Evolutionary conservation across 2,888 invertebrate genomes (phyloP).

Genomic region (Meteorus colon): DNA sequence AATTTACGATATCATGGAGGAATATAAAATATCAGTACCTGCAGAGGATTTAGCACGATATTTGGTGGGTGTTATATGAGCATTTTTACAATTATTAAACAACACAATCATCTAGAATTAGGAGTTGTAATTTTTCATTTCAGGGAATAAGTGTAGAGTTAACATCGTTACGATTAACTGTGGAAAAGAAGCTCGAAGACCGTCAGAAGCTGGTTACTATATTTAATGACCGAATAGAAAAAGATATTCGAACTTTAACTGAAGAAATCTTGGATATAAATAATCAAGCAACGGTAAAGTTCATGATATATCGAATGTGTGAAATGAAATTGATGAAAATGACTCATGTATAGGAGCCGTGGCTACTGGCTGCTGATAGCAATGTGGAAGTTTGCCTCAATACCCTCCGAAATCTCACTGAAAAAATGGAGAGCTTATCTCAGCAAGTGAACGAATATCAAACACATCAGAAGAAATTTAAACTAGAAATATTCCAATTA

Average conservation of each 20-base stretch:
- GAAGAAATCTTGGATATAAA: slow-evolving; percentile 83
- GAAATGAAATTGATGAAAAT: slow-evolving; percentile 27
- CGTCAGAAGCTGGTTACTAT: slow-evolving; percentile 80
- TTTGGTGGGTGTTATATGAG: slow-evolving; percentile 59
- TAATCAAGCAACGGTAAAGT: slow-evolving; percentile 80
- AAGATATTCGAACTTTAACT: slow-evolving; percentile 84
- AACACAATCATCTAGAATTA: slow-evolving; percentile 5
- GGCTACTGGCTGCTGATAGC: slow-evolving; percentile 83
- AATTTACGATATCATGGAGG: slow-evolving; percentile 87
- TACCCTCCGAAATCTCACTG: slow-evolving; percentile 79
- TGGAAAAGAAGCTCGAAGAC: slow-evolving; percentile 82
- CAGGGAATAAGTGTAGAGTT: slow-evolving; percentile 79
- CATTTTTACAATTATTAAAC: slow-evolving; percentile 8
- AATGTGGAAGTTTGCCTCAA: slow-evolving; percentile 80
- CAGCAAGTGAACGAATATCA: slow-evolving; percentile 84
- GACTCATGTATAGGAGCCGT: slow-evolving; percentile 78
- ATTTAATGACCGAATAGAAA: slow-evolving; percentile 84
- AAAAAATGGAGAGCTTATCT: slow-evolving; percentile 79
- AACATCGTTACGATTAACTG: slow-evolving; percentile 79
- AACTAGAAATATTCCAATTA: slow-evolving; percentile 88
- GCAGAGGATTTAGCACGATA: slow-evolving; percentile 82
- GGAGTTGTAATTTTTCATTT: not conserved
- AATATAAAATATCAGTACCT: slow-evolving; percentile 83
- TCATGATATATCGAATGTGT: not conserved
- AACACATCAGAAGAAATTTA: slow-evolving; percentile 88